Evolutionary conservation across 2,113 vertebrate species (phyloP).

Genomic region (Colius striatus): DNA sequence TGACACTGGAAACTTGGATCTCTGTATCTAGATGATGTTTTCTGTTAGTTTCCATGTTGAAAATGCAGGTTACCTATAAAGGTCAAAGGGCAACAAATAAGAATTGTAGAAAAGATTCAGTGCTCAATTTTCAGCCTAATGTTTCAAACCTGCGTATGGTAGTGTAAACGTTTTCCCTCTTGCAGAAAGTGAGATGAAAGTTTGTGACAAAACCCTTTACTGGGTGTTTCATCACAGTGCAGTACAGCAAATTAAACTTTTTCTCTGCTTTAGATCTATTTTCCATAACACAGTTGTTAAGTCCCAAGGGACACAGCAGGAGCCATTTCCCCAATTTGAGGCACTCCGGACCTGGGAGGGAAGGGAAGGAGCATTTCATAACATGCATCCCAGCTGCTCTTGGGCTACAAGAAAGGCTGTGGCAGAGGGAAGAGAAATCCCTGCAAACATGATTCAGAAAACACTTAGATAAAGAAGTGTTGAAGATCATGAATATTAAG

Average conservation of each 20-base stretch:
- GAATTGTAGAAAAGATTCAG: neutral
- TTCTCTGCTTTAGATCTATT: neutral
- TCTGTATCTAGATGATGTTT: neutral
- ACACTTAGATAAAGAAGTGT: neutral
- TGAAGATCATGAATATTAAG: constrained; percentile 23
- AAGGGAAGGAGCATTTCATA: neutral
- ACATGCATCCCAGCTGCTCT: neutral
- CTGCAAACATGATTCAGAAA: neutral
- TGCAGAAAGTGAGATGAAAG: neutral
- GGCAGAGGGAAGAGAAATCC: neutral
- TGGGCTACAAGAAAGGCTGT: neutral
- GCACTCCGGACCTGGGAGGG: neutral
- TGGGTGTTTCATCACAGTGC: neutral
- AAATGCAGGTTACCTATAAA: neutral
- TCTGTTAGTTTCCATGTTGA: neutral
- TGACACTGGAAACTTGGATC: neutral
- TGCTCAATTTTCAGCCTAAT: neutral
- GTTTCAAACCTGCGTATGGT: neutral
- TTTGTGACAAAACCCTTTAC: neutral
- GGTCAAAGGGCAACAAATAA: neutral
- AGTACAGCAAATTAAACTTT: neutral
- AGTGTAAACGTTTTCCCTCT: neutral
- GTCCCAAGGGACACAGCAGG: neutral
- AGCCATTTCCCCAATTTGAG: neutral
- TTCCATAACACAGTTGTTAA: neutral